These are phyloP conservation scores for Himalopsyche anomala DNA, from an alignment of 2,888 invertebrate genomes.

Conservation along the genomic window DNA sequence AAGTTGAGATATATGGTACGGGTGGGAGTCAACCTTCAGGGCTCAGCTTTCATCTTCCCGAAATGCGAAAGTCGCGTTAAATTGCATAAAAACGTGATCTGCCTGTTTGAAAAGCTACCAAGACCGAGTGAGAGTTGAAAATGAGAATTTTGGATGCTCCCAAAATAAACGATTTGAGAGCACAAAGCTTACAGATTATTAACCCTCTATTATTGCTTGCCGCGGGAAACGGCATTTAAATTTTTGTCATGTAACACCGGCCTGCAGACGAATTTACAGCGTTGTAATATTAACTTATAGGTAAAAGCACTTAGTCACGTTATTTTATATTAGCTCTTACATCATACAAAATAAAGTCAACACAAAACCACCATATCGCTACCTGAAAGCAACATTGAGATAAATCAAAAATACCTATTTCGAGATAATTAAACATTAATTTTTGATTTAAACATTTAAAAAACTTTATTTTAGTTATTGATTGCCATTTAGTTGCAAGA, in stretches of 20 bases:
- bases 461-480: too few relatives aligned
- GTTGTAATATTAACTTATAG: constrained; percentile 4
- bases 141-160: constrained; percentile 35
- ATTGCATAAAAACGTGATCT: constrained; percentile 60
- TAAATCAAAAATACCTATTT: too few relatives aligned
- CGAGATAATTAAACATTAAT: too few relatives aligned
- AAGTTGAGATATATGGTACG: neutral
- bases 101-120: constrained; percentile 37
- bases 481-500: too few relatives aligned
- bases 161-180: constrained; percentile 40
- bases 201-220: constrained; percentile 40
- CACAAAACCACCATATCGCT: too few relatives aligned
- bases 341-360: too few relatives aligned
- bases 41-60: constrained; percentile 40
- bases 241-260: constrained; percentile 35
- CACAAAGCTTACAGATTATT: constrained; percentile 42
- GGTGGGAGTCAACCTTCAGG: constrained; percentile 41
- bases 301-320: neutral
- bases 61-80: constrained; percentile 52
- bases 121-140: constrained; percentile 40
- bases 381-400: too few relatives aligned
- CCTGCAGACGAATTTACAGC: constrained; percentile 28
- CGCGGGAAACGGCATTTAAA: constrained; percentile 23
- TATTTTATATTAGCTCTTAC: too few relatives aligned
- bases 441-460: too few relatives aligned